Base-by-base conservation (phyloP, 37 sponge, comb jelly and placozoan species). In the Beroe ovata region DNA sequence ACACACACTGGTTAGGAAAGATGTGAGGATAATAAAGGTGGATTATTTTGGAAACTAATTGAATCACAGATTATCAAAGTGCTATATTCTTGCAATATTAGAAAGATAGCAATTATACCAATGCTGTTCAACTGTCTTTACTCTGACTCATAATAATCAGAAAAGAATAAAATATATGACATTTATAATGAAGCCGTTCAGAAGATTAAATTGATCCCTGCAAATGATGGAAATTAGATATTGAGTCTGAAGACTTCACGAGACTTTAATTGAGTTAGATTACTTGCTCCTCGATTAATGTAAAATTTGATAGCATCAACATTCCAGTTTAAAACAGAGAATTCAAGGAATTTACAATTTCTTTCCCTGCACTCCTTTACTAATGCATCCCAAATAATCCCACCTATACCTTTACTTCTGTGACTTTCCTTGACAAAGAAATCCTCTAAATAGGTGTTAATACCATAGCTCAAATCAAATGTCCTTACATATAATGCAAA, bases 311-410 rank as follows among this genome's bases (percentile, higher is more conserved):
- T 66, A 8, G 69, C 69, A 66, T 33, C 30, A 8, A 34, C 34
- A 66, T 66, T 66, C 69, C 69, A 66, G 18, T 30, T 66, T 66
- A 66, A 66, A 66, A 66, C 69, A 2, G 69, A 66, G 36, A 66
- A 66, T 66, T 66, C 69, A 6, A 66, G 8, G 16, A 14, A 33
- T 6, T 25, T 29, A 18, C 69, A 66, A 18, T 18, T 18, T 2
- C 14, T 30, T 66, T 66, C 69, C 34, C 34, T 26, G 16, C 69
- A 66, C 16, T 66, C 34, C 16, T 29, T 2, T 11, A 18, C 16
- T 18, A 66, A 66, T 19, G 2, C 35, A 66, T 32, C 30, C 69
- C 69, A 66, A 6, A 66, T 25, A 8, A 29, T 30, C 8, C 36
- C 34, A 19, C 69, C 69, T 11, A 34, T 6, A 2, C 69, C 69